Base-by-base conservation (phyloP, 2,113 vertebrate genomes). In the Cranoglanis bouderius region DNA sequence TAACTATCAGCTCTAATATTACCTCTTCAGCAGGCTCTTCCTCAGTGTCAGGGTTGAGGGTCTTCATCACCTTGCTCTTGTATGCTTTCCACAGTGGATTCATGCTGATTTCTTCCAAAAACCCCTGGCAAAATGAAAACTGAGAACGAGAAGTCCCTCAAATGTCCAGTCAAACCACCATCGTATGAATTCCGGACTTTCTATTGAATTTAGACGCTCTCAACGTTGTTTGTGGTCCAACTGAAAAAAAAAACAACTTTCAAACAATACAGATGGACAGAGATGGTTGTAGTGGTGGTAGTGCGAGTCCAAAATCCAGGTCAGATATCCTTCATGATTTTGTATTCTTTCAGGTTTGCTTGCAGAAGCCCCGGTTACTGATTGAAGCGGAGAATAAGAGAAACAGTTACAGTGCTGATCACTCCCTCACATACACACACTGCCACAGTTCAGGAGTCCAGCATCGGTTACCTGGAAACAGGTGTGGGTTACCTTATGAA, bases 41-140 rank as follows among this genome's bases (percentile, higher is more conserved):
- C 88, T 95, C 94, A 74, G 93, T 92, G 8, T 96, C 95, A 1
- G 95, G 94, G 90, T 95, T 96, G 4, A 96, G 55, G 21, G 94
- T 96, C 94, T 96, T 95, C 94, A 96, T 90, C 92, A 96, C 94
- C 91, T 96, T 96, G 94, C 94, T 96, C 94, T 95, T 96, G 57
- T 96, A 96, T 9, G 93, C 88, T 88, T 95, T 96, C 95, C 95
- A 96, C 92, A 96, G 5, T 0, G 95, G 95, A 92, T 96, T 96
- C 96, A 96, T 96, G 8, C 29, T 93, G 89, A 87, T 85, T 21
- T 51, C 75, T 43, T 86, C 51, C 53, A 90, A 83, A 46, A 57
- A n/a, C 3, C 75, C 80, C 35, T 51, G 16, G 53, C 57, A 6
- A 32, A 85, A 86, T 21, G 72, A 72, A 90, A 92, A 90, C 59